phyloP scores from a whole-genome alignment of 2,113 vertebrate species.

The Nymphicus hollandicus region DNA sequence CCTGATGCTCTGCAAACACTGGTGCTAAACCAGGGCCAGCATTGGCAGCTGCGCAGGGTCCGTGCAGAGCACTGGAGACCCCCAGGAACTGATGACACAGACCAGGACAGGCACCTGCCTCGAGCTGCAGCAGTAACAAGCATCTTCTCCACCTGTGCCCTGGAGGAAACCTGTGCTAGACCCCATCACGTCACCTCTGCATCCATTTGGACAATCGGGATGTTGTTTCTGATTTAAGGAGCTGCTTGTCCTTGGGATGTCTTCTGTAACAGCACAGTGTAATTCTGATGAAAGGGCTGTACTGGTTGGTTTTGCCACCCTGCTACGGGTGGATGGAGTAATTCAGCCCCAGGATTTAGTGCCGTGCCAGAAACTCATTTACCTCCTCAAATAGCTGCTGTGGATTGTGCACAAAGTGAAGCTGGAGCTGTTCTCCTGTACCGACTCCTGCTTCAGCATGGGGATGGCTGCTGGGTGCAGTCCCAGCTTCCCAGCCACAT shows the following conservation, averaged over 20 bases:
- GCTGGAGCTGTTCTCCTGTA: not conserved
- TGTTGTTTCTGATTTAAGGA: not conserved
- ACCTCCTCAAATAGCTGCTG: not conserved
- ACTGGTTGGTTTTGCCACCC: not conserved
- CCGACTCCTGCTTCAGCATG: not conserved
- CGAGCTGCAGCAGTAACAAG: not conserved
- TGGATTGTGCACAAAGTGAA: not conserved
- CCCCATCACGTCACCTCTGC: not conserved
- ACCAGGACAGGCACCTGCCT: not conserved
- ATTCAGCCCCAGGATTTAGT: not conserved
- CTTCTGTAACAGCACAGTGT: not conserved
- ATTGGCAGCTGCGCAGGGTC: rapidly evolving
- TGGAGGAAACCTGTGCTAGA: not conserved
- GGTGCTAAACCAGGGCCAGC: rapidly evolving
- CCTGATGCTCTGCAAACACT: not conserved
- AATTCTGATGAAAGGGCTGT: not conserved
- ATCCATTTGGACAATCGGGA: too few species aligned
- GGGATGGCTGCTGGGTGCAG: not conserved
- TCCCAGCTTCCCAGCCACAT: rapidly evolving
- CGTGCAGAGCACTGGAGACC: rapidly evolving
- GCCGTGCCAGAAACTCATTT: not conserved
- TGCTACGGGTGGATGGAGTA: not conserved
- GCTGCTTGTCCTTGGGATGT: not conserved
- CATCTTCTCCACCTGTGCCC: rapidly evolving
- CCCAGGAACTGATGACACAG: rapidly evolving